phyloP scores from a whole-genome alignment of 1,140 invertebrate genomes.

The Drosophila setifemur region DNA sequence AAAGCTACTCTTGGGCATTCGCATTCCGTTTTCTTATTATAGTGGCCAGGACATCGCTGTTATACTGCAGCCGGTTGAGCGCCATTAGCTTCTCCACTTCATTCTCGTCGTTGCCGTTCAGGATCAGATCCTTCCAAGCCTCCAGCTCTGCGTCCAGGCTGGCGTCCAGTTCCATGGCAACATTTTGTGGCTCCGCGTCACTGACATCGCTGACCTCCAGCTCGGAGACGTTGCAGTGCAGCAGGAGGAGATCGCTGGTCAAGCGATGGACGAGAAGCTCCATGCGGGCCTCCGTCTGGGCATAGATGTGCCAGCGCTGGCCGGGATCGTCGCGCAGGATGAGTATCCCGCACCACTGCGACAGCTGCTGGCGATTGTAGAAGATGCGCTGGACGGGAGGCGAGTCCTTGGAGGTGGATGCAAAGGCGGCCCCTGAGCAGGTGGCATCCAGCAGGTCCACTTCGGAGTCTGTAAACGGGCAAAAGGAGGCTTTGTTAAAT shows the following conservation, averaged over 20 bases:
- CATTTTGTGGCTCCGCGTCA: background rate
- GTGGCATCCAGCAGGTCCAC: constrained; percentile 15
- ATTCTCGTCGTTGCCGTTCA: background rate
- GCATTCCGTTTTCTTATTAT: constrained; percentile 25
- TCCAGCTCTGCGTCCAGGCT: constrained; percentile 45
- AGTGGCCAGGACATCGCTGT: constrained; percentile 44
- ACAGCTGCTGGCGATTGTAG: constrained; percentile 39
- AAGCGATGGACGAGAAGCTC: constrained; percentile 39
- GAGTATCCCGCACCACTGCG: constrained; percentile 45
- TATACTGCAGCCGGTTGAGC: constrained; percentile 43
- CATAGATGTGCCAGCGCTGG: constrained; percentile 56
- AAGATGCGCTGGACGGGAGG: constrained; percentile 41
- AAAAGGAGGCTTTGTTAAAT: no score
- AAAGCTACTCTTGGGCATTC: background rate
- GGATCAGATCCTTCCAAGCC: constrained; percentile 12
- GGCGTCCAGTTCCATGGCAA: constrained; percentile 30
- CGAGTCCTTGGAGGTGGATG: background rate
- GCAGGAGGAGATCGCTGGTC: constrained; percentile 42
- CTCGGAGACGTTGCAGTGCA: constrained; percentile 41
- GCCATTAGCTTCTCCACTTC: background rate
- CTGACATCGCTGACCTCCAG: constrained; percentile 21
- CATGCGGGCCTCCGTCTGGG: constrained; percentile 28
- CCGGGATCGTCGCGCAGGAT: constrained; percentile 44
- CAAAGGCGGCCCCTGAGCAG: background rate
- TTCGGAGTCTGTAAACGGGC: background rate